These are phyloP conservation scores for Cantharis rustica DNA, from an alignment of 2,888 invertebrate species.

Conservation along the genomic window DNA sequence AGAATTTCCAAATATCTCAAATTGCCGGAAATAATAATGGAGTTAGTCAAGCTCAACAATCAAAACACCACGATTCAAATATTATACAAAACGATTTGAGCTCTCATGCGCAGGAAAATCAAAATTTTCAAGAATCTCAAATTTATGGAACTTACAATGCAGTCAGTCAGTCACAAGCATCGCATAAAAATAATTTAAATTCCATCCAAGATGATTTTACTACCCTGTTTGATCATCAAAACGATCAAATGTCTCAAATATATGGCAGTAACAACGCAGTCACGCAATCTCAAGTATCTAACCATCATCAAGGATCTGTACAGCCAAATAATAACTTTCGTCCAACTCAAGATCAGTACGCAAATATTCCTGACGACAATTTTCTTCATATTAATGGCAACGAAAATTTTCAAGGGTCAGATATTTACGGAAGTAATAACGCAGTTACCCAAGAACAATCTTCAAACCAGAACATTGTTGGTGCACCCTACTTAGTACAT, in stretches of 20 bases:
- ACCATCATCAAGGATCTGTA: not conserved
- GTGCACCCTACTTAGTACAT: slow-evolving; percentile 3
- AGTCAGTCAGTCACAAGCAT: slow-evolving; percentile 1
- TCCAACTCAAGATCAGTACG: not conserved
- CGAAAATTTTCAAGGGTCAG: not conserved
- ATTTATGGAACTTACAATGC: slow-evolving; percentile 5
- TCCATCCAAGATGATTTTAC: not conserved
- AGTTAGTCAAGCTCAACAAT: slow-evolving; percentile 8
- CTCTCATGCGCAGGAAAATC: not conserved
- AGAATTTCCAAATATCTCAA: slow-evolving; percentile 19
- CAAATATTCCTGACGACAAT: not conserved
- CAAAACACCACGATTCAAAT: not conserved
- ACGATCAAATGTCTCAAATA: not conserved
- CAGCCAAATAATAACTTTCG: not conserved
- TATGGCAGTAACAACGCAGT: not conserved
- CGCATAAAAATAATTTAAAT: not conserved
- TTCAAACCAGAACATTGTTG: not conserved
- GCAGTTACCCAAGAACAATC: not conserved
- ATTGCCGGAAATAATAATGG: slow-evolving; percentile 12
- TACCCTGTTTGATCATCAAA: not conserved
- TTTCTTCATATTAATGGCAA: not conserved
- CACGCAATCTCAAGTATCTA: not conserved
- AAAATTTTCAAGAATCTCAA: not conserved
- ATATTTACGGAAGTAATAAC: slow-evolving; percentile 1
- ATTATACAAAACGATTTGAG: not conserved